Evolutionary conservation across 2,113 vertebrate genomes (phyloP).

Genomic region (Atherinomorus stipes): DNA sequence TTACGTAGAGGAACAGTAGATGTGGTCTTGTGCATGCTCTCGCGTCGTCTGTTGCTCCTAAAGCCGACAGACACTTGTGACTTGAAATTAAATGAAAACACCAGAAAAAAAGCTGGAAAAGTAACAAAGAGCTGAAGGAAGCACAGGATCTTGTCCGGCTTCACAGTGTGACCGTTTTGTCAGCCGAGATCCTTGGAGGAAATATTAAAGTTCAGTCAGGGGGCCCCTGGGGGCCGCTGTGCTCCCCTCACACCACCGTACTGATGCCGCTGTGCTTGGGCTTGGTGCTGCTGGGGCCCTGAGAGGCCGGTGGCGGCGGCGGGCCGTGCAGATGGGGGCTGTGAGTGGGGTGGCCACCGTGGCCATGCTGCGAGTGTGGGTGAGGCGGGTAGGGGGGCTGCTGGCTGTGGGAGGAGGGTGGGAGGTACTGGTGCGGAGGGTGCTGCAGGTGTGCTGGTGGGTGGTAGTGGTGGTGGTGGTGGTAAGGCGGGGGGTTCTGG

Average conservation of each 20-base stretch:
- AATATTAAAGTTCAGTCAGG: slow-evolving; percentile 69
- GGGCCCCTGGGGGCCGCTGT: slow-evolving; percentile 44
- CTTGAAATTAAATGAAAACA: slow-evolving; percentile 33
- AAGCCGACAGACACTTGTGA: slow-evolving; percentile 43
- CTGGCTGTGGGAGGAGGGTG: slow-evolving; percentile 76
- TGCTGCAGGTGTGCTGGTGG: slow-evolving; percentile 90
- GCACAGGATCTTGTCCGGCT: slow-evolving; percentile 54
- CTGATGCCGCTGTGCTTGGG: slow-evolving; percentile 97
- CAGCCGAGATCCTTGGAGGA: slow-evolving; percentile 20
- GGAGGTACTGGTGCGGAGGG: slow-evolving; percentile 86
- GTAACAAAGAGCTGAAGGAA: slow-evolving; percentile 31
- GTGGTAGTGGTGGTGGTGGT: slow-evolving; percentile 96
- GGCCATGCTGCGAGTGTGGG: slow-evolving; percentile 77
- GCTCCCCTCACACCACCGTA: slow-evolving; percentile 88
- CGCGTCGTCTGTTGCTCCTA: slow-evolving; percentile 42
- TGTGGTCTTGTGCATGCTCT: slow-evolving; percentile 79
- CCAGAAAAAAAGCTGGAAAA: not conserved
- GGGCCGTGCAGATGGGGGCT: slow-evolving; percentile 87
- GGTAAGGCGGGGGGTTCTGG: slow-evolving; percentile 94
- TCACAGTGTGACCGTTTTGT: slow-evolving; percentile 52
- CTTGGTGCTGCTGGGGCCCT: slow-evolving; percentile 85
- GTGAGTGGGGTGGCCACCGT: slow-evolving; percentile 81
- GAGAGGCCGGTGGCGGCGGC: slow-evolving; percentile 52
- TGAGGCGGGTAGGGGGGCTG: slow-evolving; percentile 79
- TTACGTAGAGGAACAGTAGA: slow-evolving; percentile 73